A percentile compares a stretch with the other conserved stretches of the same genome.
phyloP scores from a whole-genome alignment of 2,888 invertebrate species.

The Tribolium freemani region DNA sequence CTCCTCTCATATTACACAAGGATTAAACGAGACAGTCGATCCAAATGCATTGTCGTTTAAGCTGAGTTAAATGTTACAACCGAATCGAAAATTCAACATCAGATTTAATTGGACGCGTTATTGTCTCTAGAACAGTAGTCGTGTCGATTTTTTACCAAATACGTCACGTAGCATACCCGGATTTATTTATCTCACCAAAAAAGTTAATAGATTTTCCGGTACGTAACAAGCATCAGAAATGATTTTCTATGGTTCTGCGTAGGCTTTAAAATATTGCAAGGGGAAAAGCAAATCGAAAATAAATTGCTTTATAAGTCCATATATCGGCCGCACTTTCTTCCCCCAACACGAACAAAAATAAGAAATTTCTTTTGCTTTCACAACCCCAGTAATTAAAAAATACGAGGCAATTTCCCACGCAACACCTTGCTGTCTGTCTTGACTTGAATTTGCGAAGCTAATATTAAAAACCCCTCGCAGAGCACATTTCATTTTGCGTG shows the following conservation, averaged over 20 bases:
- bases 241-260: conserved; percentile 21
- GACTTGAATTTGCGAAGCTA: not conserved
- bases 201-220: conserved; percentile 21
- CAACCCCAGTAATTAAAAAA: not conserved
- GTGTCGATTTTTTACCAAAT: not conserved
- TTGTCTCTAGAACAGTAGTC: not conserved
- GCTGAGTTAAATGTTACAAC: conserved; percentile 1
- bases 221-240: conserved; percentile 18
- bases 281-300: conserved; percentile 18
- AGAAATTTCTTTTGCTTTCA: not conserved
- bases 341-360: not conserved
- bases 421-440: not conserved
- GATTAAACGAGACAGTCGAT: conserved; percentile 36
- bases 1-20: conserved; percentile 46
- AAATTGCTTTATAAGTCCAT: conserved; percentile 27
- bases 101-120: not conserved
- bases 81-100: not conserved
- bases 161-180: not conserved
- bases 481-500: not conserved
- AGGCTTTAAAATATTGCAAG: conserved; percentile 27
- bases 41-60: conserved; percentile 2
- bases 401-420: not conserved
- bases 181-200: conserved; percentile 7
- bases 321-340: conserved; percentile 15
- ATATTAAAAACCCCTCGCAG: no score